Evolutionary conservation across 2,113 vertebrate genomes (phyloP).

Genomic region (Rhinogobius similis): DNA sequence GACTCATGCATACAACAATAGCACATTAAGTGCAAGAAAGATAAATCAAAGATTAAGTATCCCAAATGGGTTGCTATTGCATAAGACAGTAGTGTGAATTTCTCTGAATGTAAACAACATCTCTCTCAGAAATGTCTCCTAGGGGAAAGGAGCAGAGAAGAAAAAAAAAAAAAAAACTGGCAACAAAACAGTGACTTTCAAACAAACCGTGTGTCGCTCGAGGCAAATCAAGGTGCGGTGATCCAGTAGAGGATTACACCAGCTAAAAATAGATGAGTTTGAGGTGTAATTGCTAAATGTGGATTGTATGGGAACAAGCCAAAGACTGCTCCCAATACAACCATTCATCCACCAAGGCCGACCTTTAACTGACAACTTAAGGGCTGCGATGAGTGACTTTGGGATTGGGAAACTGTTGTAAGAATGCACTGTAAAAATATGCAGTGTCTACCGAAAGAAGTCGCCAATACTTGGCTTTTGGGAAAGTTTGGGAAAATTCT

Average conservation of each 20-base stretch:
- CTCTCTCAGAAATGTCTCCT: conserved; percentile 24
- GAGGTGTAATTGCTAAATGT: conserved; percentile 20
- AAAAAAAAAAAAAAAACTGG: conserved; percentile 5
- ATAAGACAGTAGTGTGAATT: neutral
- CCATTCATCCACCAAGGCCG: neutral
- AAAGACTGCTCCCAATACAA: conserved; percentile 8
- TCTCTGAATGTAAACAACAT: neutral
- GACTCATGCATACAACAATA: neutral
- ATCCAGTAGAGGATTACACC: conserved; percentile 7
- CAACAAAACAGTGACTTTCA: conserved; percentile 3
- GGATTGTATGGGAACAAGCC: conserved; percentile 27
- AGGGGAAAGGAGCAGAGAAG: conserved; percentile 10
- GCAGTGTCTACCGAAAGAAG: neutral
- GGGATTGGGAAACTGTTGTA: neutral
- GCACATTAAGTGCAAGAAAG: neutral
- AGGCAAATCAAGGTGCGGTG: conserved; percentile 36
- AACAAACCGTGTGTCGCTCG: conserved; percentile 17
- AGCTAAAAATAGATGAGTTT: conserved; percentile 34
- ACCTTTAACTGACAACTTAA: neutral
- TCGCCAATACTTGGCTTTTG: neutral
- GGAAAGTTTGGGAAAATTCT: neutral
- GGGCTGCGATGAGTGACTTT: neutral
- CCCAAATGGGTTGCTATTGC: neutral
- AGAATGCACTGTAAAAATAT: conserved; percentile 6
- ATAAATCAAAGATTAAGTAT: neutral